These are phyloP conservation scores for Psittacula derbiana DNA, from an alignment of 2,797 vertebrate species.

Conservation along the genomic window DNA sequence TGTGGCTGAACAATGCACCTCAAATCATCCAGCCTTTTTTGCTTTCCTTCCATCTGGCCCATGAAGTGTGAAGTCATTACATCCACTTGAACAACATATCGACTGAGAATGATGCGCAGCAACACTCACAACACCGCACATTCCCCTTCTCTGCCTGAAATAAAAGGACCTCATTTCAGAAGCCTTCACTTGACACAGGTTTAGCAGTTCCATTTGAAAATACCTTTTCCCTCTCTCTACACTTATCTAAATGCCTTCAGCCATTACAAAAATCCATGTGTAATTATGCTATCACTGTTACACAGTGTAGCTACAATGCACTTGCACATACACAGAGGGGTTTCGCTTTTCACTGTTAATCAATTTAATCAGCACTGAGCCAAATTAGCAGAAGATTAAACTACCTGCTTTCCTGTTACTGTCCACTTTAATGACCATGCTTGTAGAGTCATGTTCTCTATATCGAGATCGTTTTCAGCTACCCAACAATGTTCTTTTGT, in stretches of 20 bases:
- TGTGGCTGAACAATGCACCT: neutral
- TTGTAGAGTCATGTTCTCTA: neutral
- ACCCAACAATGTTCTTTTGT: neutral
- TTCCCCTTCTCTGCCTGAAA: neutral
- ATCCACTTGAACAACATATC: accelerated
- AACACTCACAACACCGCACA: accelerated
- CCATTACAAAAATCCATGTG: neutral
- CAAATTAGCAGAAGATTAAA: neutral
- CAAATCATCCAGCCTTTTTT: neutral
- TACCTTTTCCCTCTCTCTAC: neutral
- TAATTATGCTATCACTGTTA: neutral
- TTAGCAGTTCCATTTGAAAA: neutral
- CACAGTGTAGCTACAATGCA: neutral
- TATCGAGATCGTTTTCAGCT: neutral
- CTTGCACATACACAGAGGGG: neutral
- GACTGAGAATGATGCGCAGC: neutral
- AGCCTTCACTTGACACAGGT: neutral
- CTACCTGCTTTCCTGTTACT: neutral
- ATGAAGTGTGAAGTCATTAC: neutral
- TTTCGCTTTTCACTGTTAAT: neutral
- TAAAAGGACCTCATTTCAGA: neutral
- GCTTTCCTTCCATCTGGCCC: accelerated
- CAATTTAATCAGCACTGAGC: neutral
- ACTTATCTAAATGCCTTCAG: neutral
- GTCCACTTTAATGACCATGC: neutral